These are phyloP conservation scores for Aratinga solstitialis DNA, from an alignment of 2,797 vertebrate genomes.

Conservation along the genomic window DNA sequence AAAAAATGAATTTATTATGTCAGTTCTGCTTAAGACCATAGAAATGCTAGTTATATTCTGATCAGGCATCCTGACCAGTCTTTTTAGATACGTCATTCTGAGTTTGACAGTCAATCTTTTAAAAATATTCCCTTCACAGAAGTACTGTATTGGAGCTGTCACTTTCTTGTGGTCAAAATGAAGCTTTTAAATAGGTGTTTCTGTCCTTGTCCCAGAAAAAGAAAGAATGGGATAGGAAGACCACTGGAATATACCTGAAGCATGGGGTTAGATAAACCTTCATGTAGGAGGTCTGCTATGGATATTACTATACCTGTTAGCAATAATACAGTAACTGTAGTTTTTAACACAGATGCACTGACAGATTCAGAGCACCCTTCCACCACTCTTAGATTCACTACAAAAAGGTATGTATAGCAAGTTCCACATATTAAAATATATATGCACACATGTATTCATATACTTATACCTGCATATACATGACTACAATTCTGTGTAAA, in stretches of 20 bases:
- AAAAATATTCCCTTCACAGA: not conserved
- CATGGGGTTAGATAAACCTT: not conserved
- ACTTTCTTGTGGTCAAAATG: not conserved
- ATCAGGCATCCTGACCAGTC: not conserved
- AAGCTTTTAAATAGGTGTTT: not conserved
- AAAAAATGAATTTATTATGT: not conserved
- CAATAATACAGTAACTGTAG: not conserved
- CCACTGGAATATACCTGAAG: not conserved
- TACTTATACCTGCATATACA: not conserved
- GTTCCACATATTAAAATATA: not conserved
- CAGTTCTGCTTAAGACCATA: not conserved
- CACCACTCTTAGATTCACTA: not conserved
- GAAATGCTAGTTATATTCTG: not conserved
- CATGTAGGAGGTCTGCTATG: not conserved
- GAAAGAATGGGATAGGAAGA: not conserved
- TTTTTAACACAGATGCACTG: not conserved
- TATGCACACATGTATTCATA: not conserved
- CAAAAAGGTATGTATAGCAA: not conserved
- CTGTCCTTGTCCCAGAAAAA: not conserved
- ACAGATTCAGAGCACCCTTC: not conserved
- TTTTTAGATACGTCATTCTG: not conserved
- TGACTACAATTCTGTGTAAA: not conserved
- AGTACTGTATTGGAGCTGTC: not conserved
- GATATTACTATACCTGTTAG: not conserved
- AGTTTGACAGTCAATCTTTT: not conserved